A percentile compares a stretch with the other conserved stretches of the same genome.
phyloP scores from a whole-genome alignment of 1,140 invertebrate genomes.

The Galleria mellonella region DNA sequence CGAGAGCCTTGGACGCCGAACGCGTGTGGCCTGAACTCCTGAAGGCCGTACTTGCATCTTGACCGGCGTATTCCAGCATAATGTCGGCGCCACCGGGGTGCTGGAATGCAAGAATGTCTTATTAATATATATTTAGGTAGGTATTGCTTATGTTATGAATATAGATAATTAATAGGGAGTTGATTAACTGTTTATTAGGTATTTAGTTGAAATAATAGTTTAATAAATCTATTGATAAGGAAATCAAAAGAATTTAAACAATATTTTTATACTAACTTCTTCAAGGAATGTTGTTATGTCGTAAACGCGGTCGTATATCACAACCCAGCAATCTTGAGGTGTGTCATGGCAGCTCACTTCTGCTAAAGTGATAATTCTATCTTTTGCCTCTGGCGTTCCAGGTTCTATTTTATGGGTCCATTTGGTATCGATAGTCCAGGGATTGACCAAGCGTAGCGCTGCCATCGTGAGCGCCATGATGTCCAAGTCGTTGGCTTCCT shows the following conservation, averaged over 20 bases:
- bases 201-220: neutral
- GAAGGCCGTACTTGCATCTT: constrained; percentile 90
- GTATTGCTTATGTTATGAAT: no score
- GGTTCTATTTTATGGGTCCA: constrained; percentile 26
- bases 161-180: neutral
- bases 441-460: constrained; percentile 59
- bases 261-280: constrained; percentile 62
- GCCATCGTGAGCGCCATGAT: constrained; percentile 64
- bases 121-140: constrained; percentile 1
- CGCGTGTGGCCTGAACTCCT: constrained; percentile 85
- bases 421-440: constrained; percentile 46
- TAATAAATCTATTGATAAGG: neutral
- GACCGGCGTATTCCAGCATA: constrained; percentile 89
- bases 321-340: constrained; percentile 80
- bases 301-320: constrained; percentile 85
- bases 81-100: constrained; percentile 92
- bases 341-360: constrained; percentile 81
- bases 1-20: constrained; percentile 75
- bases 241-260: neutral
- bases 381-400: constrained; percentile 44
- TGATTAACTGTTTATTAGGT: neutral
- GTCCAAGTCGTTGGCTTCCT: constrained; percentile 46
- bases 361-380: constrained; percentile 74
- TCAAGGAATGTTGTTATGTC: constrained; percentile 83
- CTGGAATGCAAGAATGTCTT: constrained; percentile 44